Evolutionary conservation across 2,797 vertebrate species (phyloP).

Genomic region (Oryzias sinensis): DNA sequence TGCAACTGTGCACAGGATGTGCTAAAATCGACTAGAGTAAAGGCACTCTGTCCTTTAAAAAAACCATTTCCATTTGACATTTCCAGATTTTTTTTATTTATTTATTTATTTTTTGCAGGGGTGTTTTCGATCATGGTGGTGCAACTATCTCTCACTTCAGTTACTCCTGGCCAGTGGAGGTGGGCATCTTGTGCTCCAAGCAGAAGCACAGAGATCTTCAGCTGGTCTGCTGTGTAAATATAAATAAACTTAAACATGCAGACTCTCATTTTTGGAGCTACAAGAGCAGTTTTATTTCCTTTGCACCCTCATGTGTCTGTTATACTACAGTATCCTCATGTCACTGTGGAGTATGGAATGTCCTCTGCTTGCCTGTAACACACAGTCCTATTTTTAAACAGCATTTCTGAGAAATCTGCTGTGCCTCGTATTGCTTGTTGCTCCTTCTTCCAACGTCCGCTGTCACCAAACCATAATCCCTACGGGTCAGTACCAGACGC

Average conservation of each 20-base stretch:
- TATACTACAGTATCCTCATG: constrained; percentile 6
- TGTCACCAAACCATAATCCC: constrained; percentile 14
- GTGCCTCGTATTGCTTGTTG: constrained; percentile 59
- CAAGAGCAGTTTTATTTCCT: background rate
- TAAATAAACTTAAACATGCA: no score
- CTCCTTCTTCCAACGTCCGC: constrained; percentile 23
- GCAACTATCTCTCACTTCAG: background rate
- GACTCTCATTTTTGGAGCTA: background rate
- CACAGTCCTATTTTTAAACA: constrained; percentile 78
- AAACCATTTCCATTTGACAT: background rate
- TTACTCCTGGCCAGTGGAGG: background rate
- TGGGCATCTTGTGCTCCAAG: background rate
- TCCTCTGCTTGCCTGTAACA: constrained; percentile 32
- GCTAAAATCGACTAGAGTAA: no score
- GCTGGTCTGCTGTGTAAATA: no score
- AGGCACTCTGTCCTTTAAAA: background rate
- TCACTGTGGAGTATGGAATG: constrained; percentile 46
- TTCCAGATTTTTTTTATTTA: background rate
- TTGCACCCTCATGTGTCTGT: background rate
- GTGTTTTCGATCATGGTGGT: background rate
- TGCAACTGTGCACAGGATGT: no score
- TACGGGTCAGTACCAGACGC: constrained; percentile 5
- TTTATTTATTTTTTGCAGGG: background rate
- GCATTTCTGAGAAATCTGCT: constrained; percentile 61
- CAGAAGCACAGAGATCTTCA: no score